A percentile compares a stretch with the other conserved stretches of the same genome.
Conservation (phyloP, 2,113 vertebrate species). For the Oreochromis spilurus region DNA sequence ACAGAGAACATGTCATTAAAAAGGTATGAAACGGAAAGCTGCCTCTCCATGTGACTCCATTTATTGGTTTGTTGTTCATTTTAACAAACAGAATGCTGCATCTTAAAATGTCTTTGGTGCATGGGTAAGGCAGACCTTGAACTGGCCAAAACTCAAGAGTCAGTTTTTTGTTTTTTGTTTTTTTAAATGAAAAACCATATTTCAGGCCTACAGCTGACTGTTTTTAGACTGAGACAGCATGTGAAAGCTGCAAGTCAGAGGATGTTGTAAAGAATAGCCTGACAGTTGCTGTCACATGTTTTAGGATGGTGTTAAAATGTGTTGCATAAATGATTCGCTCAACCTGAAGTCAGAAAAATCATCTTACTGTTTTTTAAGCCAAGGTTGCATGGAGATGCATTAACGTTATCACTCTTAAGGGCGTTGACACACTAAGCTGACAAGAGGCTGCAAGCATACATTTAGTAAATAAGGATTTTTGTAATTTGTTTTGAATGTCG, state of each 20-base stretch:
- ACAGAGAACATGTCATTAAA: conserved; percentile 41
- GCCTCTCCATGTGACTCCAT: conserved; percentile 30
- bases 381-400: not conserved
- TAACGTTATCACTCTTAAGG: not conserved
- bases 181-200: not conserved
- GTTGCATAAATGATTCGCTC: not conserved
- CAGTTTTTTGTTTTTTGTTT: not conserved
- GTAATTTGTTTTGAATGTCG: not conserved
- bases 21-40: conserved; percentile 55
- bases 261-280: not conserved
- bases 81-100: not conserved
- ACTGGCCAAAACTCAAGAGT: not conserved
- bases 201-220: not conserved
- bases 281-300: not conserved
- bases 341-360: not conserved
- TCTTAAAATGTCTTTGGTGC: not conserved
- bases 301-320: not conserved
- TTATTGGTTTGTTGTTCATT: conserved; percentile 20
- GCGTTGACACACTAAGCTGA: not conserved
- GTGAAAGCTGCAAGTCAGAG: not conserved
- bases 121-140: not conserved
- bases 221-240: not conserved
- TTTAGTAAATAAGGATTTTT: not conserved
- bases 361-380: not conserved
- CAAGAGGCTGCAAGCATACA: not conserved